Conservation (phyloP, 2,888 invertebrate genomes). For the Drosophila mimetica region DNA sequence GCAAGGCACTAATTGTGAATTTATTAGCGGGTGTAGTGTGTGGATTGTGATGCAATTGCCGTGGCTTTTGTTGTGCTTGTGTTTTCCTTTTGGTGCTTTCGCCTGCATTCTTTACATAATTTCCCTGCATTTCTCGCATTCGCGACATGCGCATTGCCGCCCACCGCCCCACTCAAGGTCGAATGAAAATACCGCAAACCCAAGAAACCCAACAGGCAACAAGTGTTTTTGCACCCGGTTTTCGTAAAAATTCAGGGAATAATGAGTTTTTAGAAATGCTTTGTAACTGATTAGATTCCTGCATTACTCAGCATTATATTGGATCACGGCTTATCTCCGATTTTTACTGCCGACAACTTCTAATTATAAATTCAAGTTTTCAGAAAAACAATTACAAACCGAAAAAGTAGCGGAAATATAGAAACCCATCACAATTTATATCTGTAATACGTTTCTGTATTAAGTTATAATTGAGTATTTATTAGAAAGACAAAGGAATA, state of each 20-base stretch:
- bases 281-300: not conserved
- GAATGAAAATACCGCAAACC: constrained; percentile 26
- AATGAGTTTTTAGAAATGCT: not conserved
- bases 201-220: constrained; percentile 49
- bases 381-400: too few species aligned
- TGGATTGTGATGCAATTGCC: constrained; percentile 42
- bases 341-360: too few species aligned
- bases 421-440: too few species aligned
- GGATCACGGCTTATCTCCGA: too few species aligned
- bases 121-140: constrained; percentile 28
- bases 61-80: constrained; percentile 28
- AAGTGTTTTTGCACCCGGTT: constrained; percentile 52
- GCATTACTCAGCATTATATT: not conserved
- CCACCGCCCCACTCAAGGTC: constrained; percentile 54
- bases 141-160: constrained; percentile 63
- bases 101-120: constrained; percentile 63
- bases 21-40: constrained; percentile 1
- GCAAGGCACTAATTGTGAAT: constrained; percentile 7
- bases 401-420: too few species aligned
- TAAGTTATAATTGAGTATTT: too few species aligned
- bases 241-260: constrained; percentile 3
- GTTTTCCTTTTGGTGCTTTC: constrained; percentile 18
- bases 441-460: too few species aligned
- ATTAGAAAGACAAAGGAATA: too few species aligned
- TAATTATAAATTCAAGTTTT: not conserved